These are phyloP conservation scores for Bufotes viridis DNA, from an alignment of 2,797 vertebrate genomes.

Conservation along the genomic window DNA sequence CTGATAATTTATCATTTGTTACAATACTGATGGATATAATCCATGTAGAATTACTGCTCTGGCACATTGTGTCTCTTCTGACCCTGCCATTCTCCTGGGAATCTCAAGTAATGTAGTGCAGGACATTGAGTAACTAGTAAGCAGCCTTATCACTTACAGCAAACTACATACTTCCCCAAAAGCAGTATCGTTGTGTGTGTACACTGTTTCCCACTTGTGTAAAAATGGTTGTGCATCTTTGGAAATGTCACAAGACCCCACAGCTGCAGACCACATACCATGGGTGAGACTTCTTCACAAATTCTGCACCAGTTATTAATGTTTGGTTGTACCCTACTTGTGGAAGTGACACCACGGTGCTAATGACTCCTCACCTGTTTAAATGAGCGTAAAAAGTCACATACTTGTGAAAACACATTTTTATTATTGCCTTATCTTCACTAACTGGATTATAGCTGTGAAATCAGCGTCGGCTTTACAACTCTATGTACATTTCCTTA, in stretches of 20 bases:
- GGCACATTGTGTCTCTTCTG: not conserved
- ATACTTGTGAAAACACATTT: conserved; percentile 38
- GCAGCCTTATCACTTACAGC: not conserved
- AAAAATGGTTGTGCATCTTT: not conserved
- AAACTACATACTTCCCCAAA: not conserved
- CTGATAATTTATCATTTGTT: not conserved
- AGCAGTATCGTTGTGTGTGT: not conserved
- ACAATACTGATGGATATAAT: not conserved
- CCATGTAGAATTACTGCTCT: not conserved
- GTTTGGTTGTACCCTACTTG: not conserved
- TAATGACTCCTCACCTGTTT: conserved; percentile 35
- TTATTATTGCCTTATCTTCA: conserved; percentile 28
- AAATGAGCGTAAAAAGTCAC: conserved; percentile 16
- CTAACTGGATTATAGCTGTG: conserved; percentile 10
- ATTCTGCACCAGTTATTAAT: conserved; percentile 7
- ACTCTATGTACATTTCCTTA: not conserved
- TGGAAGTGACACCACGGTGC: conserved; percentile 38
- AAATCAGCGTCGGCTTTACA: not conserved
- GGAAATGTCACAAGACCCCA: not conserved
- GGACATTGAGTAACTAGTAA: not conserved
- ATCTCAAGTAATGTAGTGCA: not conserved
- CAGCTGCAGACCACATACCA: conserved; percentile 6
- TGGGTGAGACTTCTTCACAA: not conserved
- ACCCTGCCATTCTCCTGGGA: not conserved
- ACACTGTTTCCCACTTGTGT: not conserved